These are phyloP conservation scores for Drosophila bocqueti DNA, from an alignment of 1,140 invertebrate species.

Conservation along the genomic window DNA sequence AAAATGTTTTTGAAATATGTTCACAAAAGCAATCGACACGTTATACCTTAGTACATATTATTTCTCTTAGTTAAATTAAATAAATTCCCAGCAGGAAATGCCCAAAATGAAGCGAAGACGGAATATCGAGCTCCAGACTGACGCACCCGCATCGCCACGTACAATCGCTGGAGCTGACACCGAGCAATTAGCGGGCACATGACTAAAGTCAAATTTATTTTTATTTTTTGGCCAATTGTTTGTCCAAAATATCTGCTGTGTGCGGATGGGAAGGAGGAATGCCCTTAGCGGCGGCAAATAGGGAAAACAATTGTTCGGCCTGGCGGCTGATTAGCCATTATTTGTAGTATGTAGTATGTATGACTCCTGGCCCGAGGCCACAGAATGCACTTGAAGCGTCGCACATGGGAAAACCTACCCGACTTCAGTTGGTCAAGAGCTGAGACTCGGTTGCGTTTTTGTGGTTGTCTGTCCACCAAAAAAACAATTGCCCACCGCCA, in stretches of 20 bases:
- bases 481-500: slow-evolving; percentile 30
- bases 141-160: slow-evolving; percentile 66
- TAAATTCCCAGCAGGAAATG: slow-evolving; percentile 24
- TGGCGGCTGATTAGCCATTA: slow-evolving; percentile 46
- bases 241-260: slow-evolving; percentile 36
- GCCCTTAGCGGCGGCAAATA: slow-evolving; percentile 36
- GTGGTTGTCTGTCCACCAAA: slow-evolving; percentile 50
- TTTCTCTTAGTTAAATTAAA: neutral
- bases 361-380: slow-evolving; percentile 40
- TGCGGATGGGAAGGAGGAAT: slow-evolving; percentile 46
- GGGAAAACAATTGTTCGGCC: slow-evolving; percentile 52
- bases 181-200: slow-evolving; percentile 64
- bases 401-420: slow-evolving; percentile 49
- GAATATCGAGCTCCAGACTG: slow-evolving; percentile 24
- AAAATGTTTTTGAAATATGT: too few species aligned
- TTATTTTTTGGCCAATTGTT: slow-evolving; percentile 51
- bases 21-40: too few species aligned
- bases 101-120: slow-evolving; percentile 12
- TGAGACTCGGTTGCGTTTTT: slow-evolving; percentile 65
- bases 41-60: neutral
- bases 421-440: slow-evolving; percentile 43
- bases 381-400: slow-evolving; percentile 31
- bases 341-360: slow-evolving; percentile 17
- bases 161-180: slow-evolving; percentile 65
- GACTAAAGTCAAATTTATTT: slow-evolving; percentile 51